These are phyloP conservation scores for Sinhomidia bicolor DNA, from an alignment of 2,888 invertebrate species.

Conservation along the genomic window DNA sequence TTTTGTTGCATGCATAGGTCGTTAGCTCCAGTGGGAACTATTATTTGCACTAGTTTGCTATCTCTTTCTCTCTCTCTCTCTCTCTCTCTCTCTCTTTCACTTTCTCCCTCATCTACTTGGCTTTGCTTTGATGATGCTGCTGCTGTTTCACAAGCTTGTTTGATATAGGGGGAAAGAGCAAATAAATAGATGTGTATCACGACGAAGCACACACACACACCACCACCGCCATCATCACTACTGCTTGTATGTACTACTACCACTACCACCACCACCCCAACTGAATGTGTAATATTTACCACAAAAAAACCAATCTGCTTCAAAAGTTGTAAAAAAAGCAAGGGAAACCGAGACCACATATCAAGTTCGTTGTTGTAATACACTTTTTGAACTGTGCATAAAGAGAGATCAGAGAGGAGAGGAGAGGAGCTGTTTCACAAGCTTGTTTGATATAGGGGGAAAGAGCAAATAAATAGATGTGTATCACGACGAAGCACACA, in stretches of 20 bases:
- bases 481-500: conserved; percentile 40
- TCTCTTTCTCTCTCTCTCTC: conserved; percentile 1
- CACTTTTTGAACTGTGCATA: conserved; percentile 13
- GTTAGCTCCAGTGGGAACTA: conserved; percentile 73
- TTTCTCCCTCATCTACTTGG: not conserved
- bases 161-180: conserved; percentile 32
- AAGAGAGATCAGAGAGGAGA: not conserved
- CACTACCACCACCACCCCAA: not conserved
- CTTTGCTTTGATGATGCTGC: no score
- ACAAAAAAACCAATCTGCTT: conserved; percentile 60
- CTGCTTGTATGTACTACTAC: not conserved
- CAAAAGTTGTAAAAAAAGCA: conserved; percentile 56
- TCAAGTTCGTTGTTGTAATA: conserved; percentile 45
- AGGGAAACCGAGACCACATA: conserved; percentile 49
- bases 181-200: conserved; percentile 47
- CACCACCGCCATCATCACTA: not conserved
- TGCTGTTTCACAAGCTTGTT: not conserved
- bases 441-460: not conserved
- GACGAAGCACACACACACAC: conserved; percentile 7
- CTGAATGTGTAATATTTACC: conserved; percentile 48
- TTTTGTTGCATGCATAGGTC: conserved; percentile 66
- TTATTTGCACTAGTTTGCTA: conserved; percentile 68
- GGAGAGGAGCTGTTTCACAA: not conserved
- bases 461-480: conserved; percentile 47
- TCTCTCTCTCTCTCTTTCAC: not conserved